These are phyloP conservation scores for Hyperoplus immaculatus DNA, from an alignment of 2,797 vertebrate species.

Conservation along the genomic window DNA sequence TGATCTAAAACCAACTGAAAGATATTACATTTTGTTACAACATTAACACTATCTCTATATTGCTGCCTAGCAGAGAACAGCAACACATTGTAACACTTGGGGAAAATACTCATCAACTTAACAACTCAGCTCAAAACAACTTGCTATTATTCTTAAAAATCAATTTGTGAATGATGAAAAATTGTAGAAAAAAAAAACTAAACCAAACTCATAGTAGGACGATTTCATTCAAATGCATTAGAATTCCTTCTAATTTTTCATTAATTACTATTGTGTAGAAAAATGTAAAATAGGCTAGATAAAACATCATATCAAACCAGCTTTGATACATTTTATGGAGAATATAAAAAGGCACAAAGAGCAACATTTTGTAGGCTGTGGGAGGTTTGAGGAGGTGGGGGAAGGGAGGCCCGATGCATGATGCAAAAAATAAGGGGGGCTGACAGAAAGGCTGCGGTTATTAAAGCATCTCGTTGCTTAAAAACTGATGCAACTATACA, in stretches of 20 bases:
- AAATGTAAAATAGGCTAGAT: neutral
- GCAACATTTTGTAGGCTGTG: slow-evolving; percentile 29
- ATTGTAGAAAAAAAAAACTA: neutral
- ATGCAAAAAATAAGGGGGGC: slow-evolving; percentile 59
- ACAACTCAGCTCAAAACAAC: slow-evolving; percentile 12
- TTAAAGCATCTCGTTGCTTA: slow-evolving; percentile 51
- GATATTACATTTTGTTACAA: slow-evolving; percentile 15
- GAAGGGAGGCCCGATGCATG: slow-evolving; percentile 59
- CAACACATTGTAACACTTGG: slow-evolving; percentile 3
- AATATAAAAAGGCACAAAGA: slow-evolving; percentile 30
- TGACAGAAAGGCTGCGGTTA: slow-evolving; percentile 48
- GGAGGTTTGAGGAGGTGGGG: slow-evolving; percentile 9
- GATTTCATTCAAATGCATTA: neutral
- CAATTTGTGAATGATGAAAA: slow-evolving; percentile 17
- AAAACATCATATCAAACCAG: slow-evolving; percentile 7
- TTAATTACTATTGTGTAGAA: neutral
- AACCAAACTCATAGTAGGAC: neutral
- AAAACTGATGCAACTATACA: slow-evolving; percentile 67
- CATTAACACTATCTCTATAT: neutral
- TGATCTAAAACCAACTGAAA: neutral
- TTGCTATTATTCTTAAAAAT: neutral
- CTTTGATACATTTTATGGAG: slow-evolving; percentile 42
- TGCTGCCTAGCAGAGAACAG: neutral
- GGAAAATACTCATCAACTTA: neutral
- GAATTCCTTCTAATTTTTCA: neutral